Percentiles rank a stretch among this genome's conserved stretches.
Evolutionary conservation across 2,113 vertebrate species (phyloP).

Genomic region (Panurus biarmicus): DNA sequence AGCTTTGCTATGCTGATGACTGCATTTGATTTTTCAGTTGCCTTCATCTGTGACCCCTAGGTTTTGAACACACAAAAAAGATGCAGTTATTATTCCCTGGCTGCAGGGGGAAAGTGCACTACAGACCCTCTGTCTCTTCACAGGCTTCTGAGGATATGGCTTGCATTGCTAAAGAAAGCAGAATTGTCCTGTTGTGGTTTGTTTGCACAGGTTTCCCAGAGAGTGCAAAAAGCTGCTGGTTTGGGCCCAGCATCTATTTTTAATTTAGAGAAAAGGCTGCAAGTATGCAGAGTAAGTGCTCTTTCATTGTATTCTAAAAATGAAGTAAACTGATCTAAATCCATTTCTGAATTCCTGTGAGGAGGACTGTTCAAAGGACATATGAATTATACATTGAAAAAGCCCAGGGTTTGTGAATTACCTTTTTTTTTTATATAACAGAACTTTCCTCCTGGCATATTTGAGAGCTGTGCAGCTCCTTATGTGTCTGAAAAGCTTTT

Average conservation of each 20-base stretch:
- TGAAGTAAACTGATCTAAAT: constrained; percentile 37
- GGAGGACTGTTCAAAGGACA: constrained; percentile 9
- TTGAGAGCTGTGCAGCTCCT: not conserved
- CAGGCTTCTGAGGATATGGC: not conserved
- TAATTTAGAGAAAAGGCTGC: constrained; percentile 12
- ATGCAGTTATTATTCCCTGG: not conserved
- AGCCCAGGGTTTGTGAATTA: constrained; percentile 9
- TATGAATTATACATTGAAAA: constrained; percentile 54
- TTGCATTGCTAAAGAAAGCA: not conserved
- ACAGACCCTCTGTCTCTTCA: not conserved
- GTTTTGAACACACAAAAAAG: not conserved
- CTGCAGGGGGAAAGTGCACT: not conserved
- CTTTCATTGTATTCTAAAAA: constrained; percentile 28
- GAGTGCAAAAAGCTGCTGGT: not conserved
- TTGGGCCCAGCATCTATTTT: constrained; percentile 35
- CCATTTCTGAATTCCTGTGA: constrained; percentile 37
- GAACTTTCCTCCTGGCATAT: not conserved
- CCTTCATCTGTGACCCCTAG: not conserved
- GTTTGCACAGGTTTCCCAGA: not conserved
- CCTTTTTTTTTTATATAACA: not conserved
- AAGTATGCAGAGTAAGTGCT: constrained; percentile 29
- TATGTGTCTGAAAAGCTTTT: not conserved
- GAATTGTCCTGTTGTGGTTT: not conserved
- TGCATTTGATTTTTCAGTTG: not conserved
- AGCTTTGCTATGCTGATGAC: fast-evolving